phyloP scores from a whole-genome alignment of 2,113 vertebrate genomes.

The Neogobius melanostomus region DNA sequence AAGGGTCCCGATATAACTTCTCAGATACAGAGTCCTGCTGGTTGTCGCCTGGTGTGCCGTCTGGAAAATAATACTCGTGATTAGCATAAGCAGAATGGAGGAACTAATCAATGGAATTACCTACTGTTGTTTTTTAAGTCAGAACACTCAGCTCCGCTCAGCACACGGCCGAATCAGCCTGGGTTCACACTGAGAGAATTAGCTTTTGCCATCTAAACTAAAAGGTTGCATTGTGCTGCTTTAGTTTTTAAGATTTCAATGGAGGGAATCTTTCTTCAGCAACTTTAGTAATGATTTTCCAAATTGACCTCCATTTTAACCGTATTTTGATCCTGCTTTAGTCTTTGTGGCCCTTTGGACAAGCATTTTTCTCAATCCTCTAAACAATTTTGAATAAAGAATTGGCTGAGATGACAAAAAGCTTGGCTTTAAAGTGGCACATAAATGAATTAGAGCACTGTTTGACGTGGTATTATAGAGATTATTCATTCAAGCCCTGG shows the following conservation, averaged over 20 bases:
- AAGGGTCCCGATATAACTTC: conserved; percentile 5
- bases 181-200: conserved; percentile 7
- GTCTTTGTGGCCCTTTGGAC: too few species aligned
- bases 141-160: conserved; percentile 4
- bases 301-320: too few species aligned
- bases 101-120: conserved; percentile 43
- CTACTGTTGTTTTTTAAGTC: conserved; percentile 37
- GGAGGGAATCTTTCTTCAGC: too few species aligned
- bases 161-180: background rate
- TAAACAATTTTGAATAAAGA: background rate
- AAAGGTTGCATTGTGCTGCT: too few species aligned
- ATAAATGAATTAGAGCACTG: background rate
- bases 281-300: too few species aligned
- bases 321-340: too few species aligned
- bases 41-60: conserved; percentile 12
- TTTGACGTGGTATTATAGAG: conserved; percentile 3
- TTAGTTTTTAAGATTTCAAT: too few species aligned
- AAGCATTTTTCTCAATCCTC: background rate
- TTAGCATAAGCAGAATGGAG: conserved; percentile 38
- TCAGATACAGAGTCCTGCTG: conserved; percentile 25
- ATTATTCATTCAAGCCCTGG: conserved; percentile 19
- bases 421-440: background rate
- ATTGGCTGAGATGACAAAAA: background rate
- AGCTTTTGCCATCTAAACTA: conserved; percentile 7
- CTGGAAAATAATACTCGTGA: conserved; percentile 33